Evolutionary conservation across 1,140 invertebrate species (phyloP).

Genomic region (Orussus abietinus): DNA sequence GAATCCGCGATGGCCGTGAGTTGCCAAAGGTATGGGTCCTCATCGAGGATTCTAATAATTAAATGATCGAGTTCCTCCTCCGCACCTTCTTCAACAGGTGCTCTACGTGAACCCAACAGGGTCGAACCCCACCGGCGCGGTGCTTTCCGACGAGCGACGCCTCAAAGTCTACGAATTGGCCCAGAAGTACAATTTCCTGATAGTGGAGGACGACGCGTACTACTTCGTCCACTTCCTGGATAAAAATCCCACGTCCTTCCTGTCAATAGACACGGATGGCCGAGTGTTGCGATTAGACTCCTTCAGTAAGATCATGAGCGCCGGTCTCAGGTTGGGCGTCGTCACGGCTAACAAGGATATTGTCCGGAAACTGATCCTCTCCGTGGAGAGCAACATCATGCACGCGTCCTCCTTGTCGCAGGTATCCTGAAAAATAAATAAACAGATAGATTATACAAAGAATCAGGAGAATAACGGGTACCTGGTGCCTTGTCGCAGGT

Average conservation of each 20-base stretch:
- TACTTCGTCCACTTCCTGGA: conserved; percentile 59
- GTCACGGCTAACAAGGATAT: conserved; percentile 54
- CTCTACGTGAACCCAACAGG: conserved; percentile 63
- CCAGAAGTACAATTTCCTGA: conserved; percentile 59
- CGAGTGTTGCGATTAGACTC: conserved; percentile 63
- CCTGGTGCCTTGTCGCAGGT: conserved; percentile 51
- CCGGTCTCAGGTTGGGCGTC: conserved; percentile 55
- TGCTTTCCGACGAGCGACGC: conserved; percentile 52
- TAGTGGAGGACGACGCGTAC: conserved; percentile 66
- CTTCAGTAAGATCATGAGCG: conserved; percentile 62
- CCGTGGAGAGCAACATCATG: conserved; percentile 54
- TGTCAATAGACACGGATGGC: conserved; percentile 62
- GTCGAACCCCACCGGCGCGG: conserved; percentile 59
- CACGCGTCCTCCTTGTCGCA: conserved; percentile 59
- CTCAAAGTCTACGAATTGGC: conserved; percentile 58
- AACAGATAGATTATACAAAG: not conserved
- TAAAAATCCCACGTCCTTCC: conserved; percentile 54
- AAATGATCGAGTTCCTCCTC: too few relatives aligned
- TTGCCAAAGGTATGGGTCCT: conserved; percentile 40
- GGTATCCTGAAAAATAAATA: conserved; percentile 36
- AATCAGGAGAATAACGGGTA: too few relatives aligned
- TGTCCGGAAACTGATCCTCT: conserved; percentile 43
- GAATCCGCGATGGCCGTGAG: conserved; percentile 16
- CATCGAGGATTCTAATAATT: not conserved
- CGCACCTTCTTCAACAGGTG: conserved; percentile 43